A percentile compares a stretch with the other conserved stretches of the same genome.
phyloP scores from a whole-genome alignment of 2,113 vertebrate genomes.

The Globicephala melas region DNA sequence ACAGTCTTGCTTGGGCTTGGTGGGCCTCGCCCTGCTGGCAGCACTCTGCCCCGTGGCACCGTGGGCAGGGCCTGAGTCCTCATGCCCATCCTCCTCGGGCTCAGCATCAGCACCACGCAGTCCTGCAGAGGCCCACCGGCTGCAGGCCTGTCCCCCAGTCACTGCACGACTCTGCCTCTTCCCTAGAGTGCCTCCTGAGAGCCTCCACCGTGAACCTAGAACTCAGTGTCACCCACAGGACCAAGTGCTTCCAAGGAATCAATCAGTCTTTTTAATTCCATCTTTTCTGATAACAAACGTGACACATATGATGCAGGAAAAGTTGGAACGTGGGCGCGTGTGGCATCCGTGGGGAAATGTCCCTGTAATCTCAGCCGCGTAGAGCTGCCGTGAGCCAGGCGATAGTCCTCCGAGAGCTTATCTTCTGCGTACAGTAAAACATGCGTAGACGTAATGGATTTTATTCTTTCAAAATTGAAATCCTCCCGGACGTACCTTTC shows the following conservation, averaged over 20 bases:
- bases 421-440: too few relatives aligned
- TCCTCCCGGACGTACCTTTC: rapidly evolving
- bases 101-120: background rate
- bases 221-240: background rate
- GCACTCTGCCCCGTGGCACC: background rate
- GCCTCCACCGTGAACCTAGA: rapidly evolving
- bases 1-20: rapidly evolving
- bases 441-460: rapidly evolving
- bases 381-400: rapidly evolving
- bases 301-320: rapidly evolving
- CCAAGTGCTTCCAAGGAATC: background rate
- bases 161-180: background rate
- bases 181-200: background rate
- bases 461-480: background rate
- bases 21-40: rapidly evolving
- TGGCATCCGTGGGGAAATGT: background rate
- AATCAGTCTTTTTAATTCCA: rapidly evolving
- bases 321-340: background rate
- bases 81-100: background rate
- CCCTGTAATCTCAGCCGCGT: background rate
- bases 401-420: rapidly evolving
- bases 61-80: background rate
- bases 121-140: background rate
- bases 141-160: background rate
- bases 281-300: background rate